These are phyloP conservation scores for Simalia tracyae DNA, from an alignment of 2,797 vertebrate species.

Conservation along the genomic window DNA sequence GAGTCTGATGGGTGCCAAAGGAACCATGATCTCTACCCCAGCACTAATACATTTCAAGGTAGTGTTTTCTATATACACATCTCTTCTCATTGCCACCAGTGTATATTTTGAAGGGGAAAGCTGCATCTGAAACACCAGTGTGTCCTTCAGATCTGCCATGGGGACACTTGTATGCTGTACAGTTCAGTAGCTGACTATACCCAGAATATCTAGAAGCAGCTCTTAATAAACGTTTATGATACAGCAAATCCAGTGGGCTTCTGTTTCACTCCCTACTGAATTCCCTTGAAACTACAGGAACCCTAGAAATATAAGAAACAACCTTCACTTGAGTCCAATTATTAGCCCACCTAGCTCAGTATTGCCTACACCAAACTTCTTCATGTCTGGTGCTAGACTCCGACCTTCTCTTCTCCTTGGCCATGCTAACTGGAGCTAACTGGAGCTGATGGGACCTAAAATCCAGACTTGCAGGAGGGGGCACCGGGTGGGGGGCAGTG, in stretches of 20 bases:
- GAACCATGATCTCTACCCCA: no score
- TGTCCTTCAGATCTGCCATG: background rate
- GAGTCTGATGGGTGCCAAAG: no score
- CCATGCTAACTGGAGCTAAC: background rate
- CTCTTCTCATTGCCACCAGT: background rate
- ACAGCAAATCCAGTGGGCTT: background rate
- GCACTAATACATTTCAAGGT: no score
- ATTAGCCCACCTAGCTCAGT: background rate
- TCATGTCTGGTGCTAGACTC: background rate
- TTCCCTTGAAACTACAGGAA: background rate
- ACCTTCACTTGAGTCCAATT: background rate
- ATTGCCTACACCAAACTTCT: background rate
- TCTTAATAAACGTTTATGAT: background rate
- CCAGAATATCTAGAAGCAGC: background rate
- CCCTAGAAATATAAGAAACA: background rate
- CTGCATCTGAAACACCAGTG: background rate
- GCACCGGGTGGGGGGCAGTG: background rate
- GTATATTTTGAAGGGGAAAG: background rate
- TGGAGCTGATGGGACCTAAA: background rate
- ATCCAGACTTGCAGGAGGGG: background rate
- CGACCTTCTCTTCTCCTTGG: background rate
- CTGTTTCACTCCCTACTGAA: background rate
- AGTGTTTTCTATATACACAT: no score
- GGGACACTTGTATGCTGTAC: background rate
- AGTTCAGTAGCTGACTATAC: no score